Evolutionary conservation across 2,113 vertebrate species (phyloP).

Genomic region (Isichthys henryi): DNA sequence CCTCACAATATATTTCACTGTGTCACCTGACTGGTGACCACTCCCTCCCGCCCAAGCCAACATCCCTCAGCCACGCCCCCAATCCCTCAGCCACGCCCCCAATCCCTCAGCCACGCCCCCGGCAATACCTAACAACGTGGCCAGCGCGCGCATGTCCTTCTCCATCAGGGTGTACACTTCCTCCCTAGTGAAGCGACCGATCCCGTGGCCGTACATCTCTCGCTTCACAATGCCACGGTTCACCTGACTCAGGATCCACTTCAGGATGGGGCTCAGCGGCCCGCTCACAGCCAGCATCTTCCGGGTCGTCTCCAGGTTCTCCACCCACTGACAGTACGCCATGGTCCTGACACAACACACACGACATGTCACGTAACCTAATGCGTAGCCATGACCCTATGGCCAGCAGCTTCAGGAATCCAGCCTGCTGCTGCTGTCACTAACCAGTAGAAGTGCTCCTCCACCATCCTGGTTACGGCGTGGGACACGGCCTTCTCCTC

Average conservation of each 20-base stretch:
- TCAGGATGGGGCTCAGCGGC: constrained; percentile 85
- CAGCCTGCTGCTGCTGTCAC: constrained; percentile 24
- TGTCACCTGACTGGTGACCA: background rate
- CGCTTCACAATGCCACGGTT: constrained; percentile 88
- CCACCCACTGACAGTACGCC: constrained; percentile 96
- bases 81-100: background rate
- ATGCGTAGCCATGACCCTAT: background rate
- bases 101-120: background rate
- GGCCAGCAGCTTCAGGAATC: constrained; percentile 6
- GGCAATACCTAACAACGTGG: constrained; percentile 77
- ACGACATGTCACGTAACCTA: background rate
- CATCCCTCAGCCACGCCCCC: background rate
- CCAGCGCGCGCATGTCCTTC: constrained; percentile 92
- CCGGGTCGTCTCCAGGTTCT: constrained; percentile 88
- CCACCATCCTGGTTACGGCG: constrained; percentile 89
- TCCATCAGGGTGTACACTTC: constrained; percentile 93
- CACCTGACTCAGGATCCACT: constrained; percentile 90
- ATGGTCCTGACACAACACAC: constrained; percentile 71
- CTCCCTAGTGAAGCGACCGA: constrained; percentile 87
- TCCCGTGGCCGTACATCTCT: constrained; percentile 94
- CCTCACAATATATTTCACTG: background rate
- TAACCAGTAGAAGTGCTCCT: constrained; percentile 96
- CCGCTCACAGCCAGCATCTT: constrained; percentile 89
- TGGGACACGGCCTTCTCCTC: constrained; percentile 84
- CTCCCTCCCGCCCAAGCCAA: background rate